Percentiles rank a stretch among this genome's conserved stretches.
Evolutionary conservation across 2,113 vertebrate genomes (phyloP).

Genomic region (Nerophis ophidion): DNA sequence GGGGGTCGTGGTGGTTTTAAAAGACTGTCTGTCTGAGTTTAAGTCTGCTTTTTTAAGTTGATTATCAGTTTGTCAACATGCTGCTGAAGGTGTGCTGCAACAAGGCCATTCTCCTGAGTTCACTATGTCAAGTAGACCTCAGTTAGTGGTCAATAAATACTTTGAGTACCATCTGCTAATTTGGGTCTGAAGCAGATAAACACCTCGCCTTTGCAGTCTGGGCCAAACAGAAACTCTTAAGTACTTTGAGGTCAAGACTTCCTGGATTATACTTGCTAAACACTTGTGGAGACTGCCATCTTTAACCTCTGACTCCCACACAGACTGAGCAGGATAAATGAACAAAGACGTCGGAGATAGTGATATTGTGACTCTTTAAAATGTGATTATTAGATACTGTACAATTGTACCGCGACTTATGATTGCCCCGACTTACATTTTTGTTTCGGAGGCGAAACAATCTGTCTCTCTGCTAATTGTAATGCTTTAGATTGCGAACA

Average conservation of each 20-base stretch:
- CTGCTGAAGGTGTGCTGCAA: neutral
- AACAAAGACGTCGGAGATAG: neutral
- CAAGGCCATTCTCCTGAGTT: slow-evolving; percentile 12
- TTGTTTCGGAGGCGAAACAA: too few relatives aligned
- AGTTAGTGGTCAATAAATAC: slow-evolving; percentile 1
- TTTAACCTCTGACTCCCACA: slow-evolving; percentile 1
- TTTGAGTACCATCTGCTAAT: slow-evolving; percentile 13
- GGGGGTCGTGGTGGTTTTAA: neutral
- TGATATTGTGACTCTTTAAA: neutral
- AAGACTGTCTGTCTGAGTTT: slow-evolving; percentile 1
- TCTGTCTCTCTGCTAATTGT: too few relatives aligned
- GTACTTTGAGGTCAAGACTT: slow-evolving; percentile 29
- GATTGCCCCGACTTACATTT: too few relatives aligned
- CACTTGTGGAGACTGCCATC: slow-evolving; percentile 6
- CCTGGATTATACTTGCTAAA: slow-evolving; percentile 13
- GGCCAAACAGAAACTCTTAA: slow-evolving; percentile 2
- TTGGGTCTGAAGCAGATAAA: neutral
- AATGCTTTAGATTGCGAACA: too few relatives aligned
- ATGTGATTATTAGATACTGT: neutral
- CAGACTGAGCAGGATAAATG: neutral
- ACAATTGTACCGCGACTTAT: too few relatives aligned
- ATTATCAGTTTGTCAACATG: slow-evolving; percentile 16
- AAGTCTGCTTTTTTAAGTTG: slow-evolving; percentile 14
- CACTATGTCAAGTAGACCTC: slow-evolving; percentile 6
- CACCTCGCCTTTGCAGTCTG: slow-evolving; percentile 13